These are phyloP conservation scores for Drosophila gunungcola DNA, from an alignment of 1,140 invertebrate species.

Conservation along the genomic window DNA sequence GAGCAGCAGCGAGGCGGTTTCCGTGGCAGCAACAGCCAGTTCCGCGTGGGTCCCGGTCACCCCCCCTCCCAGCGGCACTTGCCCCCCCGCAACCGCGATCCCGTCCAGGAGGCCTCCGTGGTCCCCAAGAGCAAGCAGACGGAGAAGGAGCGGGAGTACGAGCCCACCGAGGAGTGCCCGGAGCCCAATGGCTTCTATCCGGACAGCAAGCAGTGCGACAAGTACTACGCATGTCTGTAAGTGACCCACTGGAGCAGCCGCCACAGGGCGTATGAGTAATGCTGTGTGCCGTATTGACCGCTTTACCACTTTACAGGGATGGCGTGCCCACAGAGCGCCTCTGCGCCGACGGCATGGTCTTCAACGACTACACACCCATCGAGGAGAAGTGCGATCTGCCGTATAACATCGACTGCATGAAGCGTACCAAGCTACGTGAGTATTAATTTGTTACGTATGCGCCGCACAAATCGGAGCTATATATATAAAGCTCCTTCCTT, in stretches of 20 bases:
- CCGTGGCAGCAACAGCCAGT: slow-evolving; percentile 43
- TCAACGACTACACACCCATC: slow-evolving; percentile 92
- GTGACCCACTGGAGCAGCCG: slow-evolving; percentile 26
- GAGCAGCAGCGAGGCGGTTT: slow-evolving; percentile 16
- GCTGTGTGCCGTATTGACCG: slow-evolving; percentile 2
- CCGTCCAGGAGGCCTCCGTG: slow-evolving; percentile 56
- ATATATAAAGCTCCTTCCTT: no score
- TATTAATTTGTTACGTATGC: slow-evolving; percentile 78
- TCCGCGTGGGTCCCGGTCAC: slow-evolving; percentile 74
- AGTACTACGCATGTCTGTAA: slow-evolving; percentile 93
- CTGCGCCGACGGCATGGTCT: slow-evolving; percentile 96
- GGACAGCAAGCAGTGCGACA: slow-evolving; percentile 94
- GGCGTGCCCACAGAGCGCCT: slow-evolving; percentile 90
- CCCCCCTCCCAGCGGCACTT: slow-evolving; percentile 74
- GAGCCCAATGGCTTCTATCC: slow-evolving; percentile 94
- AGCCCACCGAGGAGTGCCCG: slow-evolving; percentile 89
- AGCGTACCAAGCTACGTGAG: slow-evolving; percentile 92
- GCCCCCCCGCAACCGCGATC: slow-evolving; percentile 63
- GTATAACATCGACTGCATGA: slow-evolving; percentile 93
- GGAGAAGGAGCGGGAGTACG: slow-evolving; percentile 42
- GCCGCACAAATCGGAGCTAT: slow-evolving; percentile 2
- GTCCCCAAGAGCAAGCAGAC: slow-evolving; percentile 57
- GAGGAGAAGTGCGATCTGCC: slow-evolving; percentile 95
- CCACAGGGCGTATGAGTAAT: slow-evolving; percentile 48
- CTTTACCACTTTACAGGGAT: slow-evolving; percentile 85